Base-by-base conservation (phyloP, 2,797 vertebrate genomes). In the Sebastes hubbsi region DNA sequence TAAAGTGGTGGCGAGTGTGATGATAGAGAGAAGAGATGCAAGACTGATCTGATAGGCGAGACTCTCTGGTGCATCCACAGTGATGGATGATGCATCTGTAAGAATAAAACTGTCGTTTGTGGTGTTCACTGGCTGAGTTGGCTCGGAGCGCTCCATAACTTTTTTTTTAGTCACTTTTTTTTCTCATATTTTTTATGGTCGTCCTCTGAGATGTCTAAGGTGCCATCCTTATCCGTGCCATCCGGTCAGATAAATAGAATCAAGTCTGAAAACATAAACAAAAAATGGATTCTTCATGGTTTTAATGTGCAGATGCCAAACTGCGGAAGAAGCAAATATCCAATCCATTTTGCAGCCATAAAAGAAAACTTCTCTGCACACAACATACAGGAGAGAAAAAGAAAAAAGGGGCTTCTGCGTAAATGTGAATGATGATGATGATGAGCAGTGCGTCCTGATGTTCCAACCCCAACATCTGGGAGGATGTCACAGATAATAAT, bases 1-100 rank as follows among this genome's bases (percentile, higher is more conserved):
- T 56, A 98, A 93, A 75, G 97, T 96, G 77, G 98, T 99, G 91
- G 97, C 97, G 83, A 99, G 95, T 3, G 98, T 99, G 93, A 99
- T 89, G 7, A 96, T 89, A 27, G 97, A 96, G 72, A 99, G 95
- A 56, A 97, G 29, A 56, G 91, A 82, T 9, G 96, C 95, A 77
- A 98, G 80, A 18, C 83, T 88, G 77, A 95, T 80, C 80, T 96
- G 94, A 62, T 82, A 95, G 80, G 74, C 89, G n/a, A 96, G 88
- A 56, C 90, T 93, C 46, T 87, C 80, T 3, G 80, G 73, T 81
- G 76, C 88, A 8, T 83, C 90, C 71, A 20, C 46, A 11, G 79
- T 36, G n/a, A 38, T 38, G 36, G 36, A 38, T 38, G 88, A 58
- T 6, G 87, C 4, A 25, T 87, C 89, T 25, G 91, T 61, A 0